These are phyloP conservation scores for Amphiduros pacificus DNA, from an alignment of 2,888 invertebrate species.

Conservation along the genomic window DNA sequence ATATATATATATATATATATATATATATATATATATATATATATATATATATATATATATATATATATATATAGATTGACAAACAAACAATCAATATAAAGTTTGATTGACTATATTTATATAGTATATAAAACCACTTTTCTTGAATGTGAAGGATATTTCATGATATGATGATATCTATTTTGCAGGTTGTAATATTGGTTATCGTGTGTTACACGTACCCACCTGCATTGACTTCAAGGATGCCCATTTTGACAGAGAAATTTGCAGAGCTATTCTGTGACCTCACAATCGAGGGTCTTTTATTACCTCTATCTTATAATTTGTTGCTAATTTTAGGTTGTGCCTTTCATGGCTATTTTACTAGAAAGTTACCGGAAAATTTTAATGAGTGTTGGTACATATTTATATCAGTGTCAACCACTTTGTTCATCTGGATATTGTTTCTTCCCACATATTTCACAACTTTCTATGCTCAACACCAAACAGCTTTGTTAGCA, in stretches of 20 bases:
- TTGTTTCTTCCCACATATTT: background rate
- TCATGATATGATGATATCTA: background rate
- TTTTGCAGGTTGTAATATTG: conserved; percentile 10
- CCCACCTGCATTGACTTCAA: conserved; percentile 9
- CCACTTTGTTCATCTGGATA: background rate
- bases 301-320: conserved; percentile 36
- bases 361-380: conserved; percentile 2
- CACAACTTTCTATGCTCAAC: background rate
- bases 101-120: too few species aligned
- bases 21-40: background rate
- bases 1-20: background rate
- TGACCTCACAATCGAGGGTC: conserved; percentile 34
- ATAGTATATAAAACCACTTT: too few species aligned
- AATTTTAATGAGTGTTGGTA: conserved; percentile 5
- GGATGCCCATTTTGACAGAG: conserved; percentile 36
- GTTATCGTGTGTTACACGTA: background rate
- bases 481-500: background rate
- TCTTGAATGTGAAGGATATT: too few species aligned
- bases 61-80: too few species aligned
- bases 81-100: background rate
- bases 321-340: conserved; percentile 40
- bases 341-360: background rate
- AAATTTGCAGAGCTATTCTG: conserved; percentile 40
- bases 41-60: background rate
- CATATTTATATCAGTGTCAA: conserved; percentile 1